Base-by-base conservation (phyloP, 1,140 invertebrate species). In the Eurosta solidaginis region DNA sequence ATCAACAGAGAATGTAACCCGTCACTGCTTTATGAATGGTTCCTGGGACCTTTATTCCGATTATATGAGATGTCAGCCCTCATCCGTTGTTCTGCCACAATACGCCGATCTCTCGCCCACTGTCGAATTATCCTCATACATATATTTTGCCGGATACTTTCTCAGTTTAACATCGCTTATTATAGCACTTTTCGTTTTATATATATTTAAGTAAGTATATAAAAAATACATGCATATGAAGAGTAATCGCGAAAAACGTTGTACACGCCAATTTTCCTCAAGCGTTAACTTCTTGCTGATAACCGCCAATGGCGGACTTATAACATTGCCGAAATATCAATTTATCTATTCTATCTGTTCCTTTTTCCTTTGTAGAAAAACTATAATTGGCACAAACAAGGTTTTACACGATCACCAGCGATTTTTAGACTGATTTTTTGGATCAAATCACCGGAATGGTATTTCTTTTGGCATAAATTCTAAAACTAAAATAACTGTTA, bases 191-290 rank as follows among this genome's bases (percentile, higher is more conserved):
- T 87, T 88, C 76, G 86, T 89, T 80, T 89, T 89, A 79, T 78
- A 88, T 78, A 84, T 86, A 81, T 89, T 88, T 74, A 89, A 89
- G 88, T 89, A 77, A 84, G 88, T 88, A n/a, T 12, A 59, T 22
- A 45, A 17, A 45, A 47, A 74, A 68, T n/a, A 52, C 7, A 52
- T 7, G 17, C 7, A 20, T 10, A 52, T 52, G 5, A 7, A 25
- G 17, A 20, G 49, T 20, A 52, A 52, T 10, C 42, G 12, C 5
- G 12, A 44, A 44, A 44, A 10, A 4, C 49, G 17, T 52, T 10
- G 6, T 10, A 52, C 49, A n/a, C n/a, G n/a, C n/a, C n/a, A n/a
- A n/a, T n/a, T 40, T 6, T 68, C 14, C 22, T 68, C 27, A 10
- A 40, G 36, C 10, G 25, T 12, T 68, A 22, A 59, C n/a, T 29